These are phyloP conservation scores for Tachyglossus aculeatus DNA, from an alignment of 2,797 vertebrate species.

Conservation along the genomic window DNA sequence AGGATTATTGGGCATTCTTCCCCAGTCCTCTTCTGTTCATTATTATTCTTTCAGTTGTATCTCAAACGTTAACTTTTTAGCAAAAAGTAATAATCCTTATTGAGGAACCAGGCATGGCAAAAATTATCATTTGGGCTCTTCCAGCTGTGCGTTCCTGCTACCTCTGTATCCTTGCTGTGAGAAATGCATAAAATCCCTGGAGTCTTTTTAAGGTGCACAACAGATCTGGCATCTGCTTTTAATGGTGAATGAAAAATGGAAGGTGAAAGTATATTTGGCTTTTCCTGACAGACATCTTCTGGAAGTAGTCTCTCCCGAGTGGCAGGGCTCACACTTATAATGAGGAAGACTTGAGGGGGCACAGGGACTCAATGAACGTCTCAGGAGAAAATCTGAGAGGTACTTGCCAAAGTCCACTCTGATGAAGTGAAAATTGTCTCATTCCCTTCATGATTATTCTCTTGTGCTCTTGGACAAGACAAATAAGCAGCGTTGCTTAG, in stretches of 20 bases:
- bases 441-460: background rate
- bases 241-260: background rate
- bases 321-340: background rate
- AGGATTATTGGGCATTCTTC: slow-evolving; percentile 18
- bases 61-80: background rate
- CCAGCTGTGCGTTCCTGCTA: background rate
- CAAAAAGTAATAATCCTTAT: background rate
- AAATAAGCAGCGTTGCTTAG: no score
- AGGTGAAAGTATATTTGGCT: background rate
- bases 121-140: background rate
- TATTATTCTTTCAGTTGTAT: slow-evolving; percentile 6
- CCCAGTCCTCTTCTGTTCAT: background rate
- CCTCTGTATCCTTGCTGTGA: background rate
- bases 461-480: no score
- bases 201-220: slow-evolving; percentile 21
- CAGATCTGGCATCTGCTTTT: slow-evolving; percentile 3
- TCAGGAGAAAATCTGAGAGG: background rate
- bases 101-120: background rate
- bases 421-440: background rate
- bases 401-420: background rate
- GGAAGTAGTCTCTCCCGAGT: background rate
- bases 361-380: no score
- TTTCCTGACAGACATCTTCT: slow-evolving; percentile 1
- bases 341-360: slow-evolving; percentile 4
- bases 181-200: background rate